phyloP scores from a whole-genome alignment of 2,888 invertebrate species.

The Drosophila falleni region DNA sequence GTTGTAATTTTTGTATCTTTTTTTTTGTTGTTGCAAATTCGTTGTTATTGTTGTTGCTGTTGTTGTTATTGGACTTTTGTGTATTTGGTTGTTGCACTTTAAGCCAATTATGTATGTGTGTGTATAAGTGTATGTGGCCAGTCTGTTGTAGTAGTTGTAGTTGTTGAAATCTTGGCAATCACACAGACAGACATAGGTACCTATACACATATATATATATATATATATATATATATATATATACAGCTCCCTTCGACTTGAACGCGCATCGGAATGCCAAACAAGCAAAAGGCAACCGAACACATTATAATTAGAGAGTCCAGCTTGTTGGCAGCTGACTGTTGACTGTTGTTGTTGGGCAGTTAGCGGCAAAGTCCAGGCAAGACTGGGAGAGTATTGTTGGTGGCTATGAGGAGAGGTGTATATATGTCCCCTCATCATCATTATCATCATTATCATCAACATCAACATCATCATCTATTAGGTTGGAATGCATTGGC shows the following conservation, averaged over 20 bases:
- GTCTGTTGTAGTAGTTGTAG: neutral
- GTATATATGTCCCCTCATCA: neutral
- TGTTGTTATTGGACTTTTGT: conserved; percentile 4
- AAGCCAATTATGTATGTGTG: conserved; percentile 4
- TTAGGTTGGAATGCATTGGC: conserved; percentile 52
- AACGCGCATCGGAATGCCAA: conserved; percentile 24
- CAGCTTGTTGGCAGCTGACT: neutral
- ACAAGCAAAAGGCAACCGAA: conserved; percentile 26
- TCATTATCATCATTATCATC: neutral
- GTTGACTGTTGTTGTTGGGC: neutral
- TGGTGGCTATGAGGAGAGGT: neutral
- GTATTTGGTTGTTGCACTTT: conserved; percentile 16
- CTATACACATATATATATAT: conserved; percentile 5
- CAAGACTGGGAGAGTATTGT: neutral
- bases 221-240: neutral
- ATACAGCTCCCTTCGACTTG: conserved; percentile 8
- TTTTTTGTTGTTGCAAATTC: conserved; percentile 1
- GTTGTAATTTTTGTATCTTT: conserved; percentile 1
- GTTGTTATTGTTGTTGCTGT: conserved; percentile 1
- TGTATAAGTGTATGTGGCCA: neutral
- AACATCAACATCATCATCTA: conserved; percentile 12
- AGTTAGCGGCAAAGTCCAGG: conserved; percentile 3
- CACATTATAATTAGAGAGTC: conserved; percentile 62
- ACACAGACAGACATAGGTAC: conserved; percentile 8
- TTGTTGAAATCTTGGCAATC: conserved; percentile 15